A percentile compares a stretch with the other conserved stretches of the same genome.
Evolutionary conservation across 2,888 invertebrate genomes (phyloP).

Genomic region (Coelopa pilipes): DNA sequence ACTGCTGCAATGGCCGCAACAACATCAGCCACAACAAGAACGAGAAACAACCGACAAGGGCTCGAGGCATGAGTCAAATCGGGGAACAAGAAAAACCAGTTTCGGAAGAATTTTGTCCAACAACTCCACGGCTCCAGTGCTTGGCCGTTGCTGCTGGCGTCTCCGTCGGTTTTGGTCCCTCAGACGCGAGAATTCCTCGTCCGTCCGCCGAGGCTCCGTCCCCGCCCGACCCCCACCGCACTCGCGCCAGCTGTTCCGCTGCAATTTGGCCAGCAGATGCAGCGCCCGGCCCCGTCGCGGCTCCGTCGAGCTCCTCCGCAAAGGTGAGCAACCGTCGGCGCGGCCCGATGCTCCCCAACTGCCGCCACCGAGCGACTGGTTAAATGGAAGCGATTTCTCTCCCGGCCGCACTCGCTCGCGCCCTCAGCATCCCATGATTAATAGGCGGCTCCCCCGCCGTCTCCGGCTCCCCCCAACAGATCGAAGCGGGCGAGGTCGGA

Average conservation of each 20-base stretch:
- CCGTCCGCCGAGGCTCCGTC: not conserved
- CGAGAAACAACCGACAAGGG: slow-evolving; percentile 14
- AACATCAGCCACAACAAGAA: too few species aligned
- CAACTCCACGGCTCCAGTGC: not conserved
- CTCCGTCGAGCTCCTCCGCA: not conserved
- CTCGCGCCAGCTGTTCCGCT: not conserved
- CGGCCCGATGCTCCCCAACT: too few species aligned
- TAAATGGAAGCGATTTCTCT: too few species aligned
- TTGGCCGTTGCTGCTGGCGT: not conserved
- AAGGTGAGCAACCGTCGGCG: not conserved
- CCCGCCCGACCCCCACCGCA: too few species aligned
- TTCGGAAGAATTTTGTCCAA: not conserved
- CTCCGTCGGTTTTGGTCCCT: not conserved
- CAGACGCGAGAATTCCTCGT: slow-evolving; percentile 12
- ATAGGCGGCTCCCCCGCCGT: too few species aligned
- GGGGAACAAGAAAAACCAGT: slow-evolving; percentile 22
- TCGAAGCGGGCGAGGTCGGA: too few species aligned
- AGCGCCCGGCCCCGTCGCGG: not conserved
- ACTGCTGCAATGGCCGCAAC: too few species aligned
- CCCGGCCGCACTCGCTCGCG: too few species aligned
- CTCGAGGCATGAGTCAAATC: not conserved
- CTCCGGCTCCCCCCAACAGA: too few species aligned
- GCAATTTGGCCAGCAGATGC: slow-evolving; percentile 4
- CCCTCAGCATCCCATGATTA: too few species aligned
- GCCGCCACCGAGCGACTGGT: too few species aligned